Conservation (phyloP, 2,888 invertebrate species). For the Atethmia centrago region DNA sequence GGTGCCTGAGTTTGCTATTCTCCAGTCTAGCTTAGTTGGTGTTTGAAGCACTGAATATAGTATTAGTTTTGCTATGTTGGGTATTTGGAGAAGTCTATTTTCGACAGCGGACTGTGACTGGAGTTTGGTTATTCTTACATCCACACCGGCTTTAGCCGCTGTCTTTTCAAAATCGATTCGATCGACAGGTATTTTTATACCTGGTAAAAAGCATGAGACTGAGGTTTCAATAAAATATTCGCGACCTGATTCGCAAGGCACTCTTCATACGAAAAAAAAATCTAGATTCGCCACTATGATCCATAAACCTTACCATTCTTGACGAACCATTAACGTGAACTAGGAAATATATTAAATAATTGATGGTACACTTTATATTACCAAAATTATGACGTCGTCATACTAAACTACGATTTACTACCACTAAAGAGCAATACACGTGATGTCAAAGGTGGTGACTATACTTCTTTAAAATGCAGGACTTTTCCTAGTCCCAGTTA, state of each 20-base stretch:
- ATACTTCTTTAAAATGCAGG: slow-evolving; percentile 7
- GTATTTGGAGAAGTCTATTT: not conserved
- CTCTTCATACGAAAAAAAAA: too few relatives aligned
- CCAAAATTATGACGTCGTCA: slow-evolving; percentile 47
- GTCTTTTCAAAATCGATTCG: too few relatives aligned
- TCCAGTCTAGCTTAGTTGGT: not conserved
- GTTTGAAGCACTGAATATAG: not conserved
- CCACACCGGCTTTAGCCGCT: not conserved
- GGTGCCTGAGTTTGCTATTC: not conserved
- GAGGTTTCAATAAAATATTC: not conserved
- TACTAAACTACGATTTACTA: slow-evolving; percentile 56
- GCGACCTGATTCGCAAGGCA: too few relatives aligned
- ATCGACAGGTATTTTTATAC: too few relatives aligned
- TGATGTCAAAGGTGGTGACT: slow-evolving; percentile 37
- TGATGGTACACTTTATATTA: slow-evolving; percentile 49
- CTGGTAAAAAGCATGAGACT: not conserved
- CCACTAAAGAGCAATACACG: slow-evolving; percentile 55
- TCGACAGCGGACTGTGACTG: not conserved
- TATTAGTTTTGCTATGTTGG: not conserved
- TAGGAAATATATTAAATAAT: slow-evolving; percentile 57
- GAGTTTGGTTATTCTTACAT: not conserved
- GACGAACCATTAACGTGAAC: slow-evolving; percentile 24
- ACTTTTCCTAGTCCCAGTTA: not conserved
- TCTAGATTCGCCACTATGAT: too few relatives aligned
- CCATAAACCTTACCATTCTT: not conserved